Conservation (phyloP, 2,888 invertebrate genomes). For the Spicauda simplicius region DNA sequence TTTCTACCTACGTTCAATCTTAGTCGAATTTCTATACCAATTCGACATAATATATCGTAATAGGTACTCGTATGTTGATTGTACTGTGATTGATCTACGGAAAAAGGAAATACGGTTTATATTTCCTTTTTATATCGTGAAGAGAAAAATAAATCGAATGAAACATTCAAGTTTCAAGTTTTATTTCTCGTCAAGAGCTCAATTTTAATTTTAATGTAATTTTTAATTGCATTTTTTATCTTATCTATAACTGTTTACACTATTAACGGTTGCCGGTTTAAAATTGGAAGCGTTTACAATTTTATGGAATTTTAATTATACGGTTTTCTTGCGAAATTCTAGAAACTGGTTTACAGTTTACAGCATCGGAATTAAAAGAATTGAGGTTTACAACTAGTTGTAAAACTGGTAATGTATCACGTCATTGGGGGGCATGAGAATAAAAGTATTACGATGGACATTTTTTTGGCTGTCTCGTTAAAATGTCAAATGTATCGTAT, state of each 20-base stretch:
- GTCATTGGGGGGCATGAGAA: constrained; percentile 7
- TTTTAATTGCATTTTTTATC: background rate
- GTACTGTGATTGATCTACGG: no score
- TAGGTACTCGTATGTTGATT: no score
- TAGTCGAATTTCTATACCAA: no score
- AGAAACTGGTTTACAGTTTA: constrained; percentile 17
- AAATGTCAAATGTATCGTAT: constrained; percentile 12
- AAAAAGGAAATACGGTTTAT: no score
- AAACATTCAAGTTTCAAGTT: background rate
- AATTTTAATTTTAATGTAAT: no score
- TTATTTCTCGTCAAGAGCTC: background rate
- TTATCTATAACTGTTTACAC: background rate
- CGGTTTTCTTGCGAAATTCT: constrained; percentile 5
- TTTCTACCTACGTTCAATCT: no score
- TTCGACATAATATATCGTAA: no score
- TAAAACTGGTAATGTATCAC: constrained; percentile 24
- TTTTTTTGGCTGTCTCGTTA: constrained; percentile 17
- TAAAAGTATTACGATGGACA: constrained; percentile 42
- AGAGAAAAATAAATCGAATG: no score
- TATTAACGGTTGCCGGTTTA: background rate
- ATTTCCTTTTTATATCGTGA: no score
- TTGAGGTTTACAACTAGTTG: constrained; percentile 25
- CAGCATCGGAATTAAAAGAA: constrained; percentile 13
- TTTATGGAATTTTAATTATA: constrained; percentile 23
- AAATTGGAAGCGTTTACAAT: constrained; percentile 8